Evolutionary conservation across 2,113 vertebrate species (phyloP), one percentile per base, ranked within the genome.

Genomic region (Prolemur simus): DNA sequence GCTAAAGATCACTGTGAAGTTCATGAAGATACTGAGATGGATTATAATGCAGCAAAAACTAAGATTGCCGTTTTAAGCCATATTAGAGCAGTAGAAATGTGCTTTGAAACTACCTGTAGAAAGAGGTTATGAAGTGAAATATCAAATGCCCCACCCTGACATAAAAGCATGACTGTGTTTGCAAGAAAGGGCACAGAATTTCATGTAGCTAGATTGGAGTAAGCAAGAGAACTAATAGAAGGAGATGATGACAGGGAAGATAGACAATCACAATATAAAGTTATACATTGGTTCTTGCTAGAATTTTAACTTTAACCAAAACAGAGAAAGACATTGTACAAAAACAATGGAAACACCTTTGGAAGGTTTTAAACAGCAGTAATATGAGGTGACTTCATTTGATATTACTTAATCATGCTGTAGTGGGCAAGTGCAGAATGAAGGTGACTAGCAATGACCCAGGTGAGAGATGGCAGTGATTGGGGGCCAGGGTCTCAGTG

Each of bases 331-430:
- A 42, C 23, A 73, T 14, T 15, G 12, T 45, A 56, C 12, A 42
- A 27, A 71, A 39, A 39, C 6, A 42, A 12, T 63, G 18, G 10
- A 27, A 63, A 52, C 87, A 78, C 13, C 64, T 15, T 71, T 29
- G 32, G 45, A 68, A 18, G 23, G 6, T 3, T 52, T 74, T 45
- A 32, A 71, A 63, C 14, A 32, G 5, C 14, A 63, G 17, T 63
- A 81, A 95, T 11, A 60, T 58, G 9, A 34, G 23, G 6, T 86
- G 34, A 82, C 18, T 21, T 54, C 56, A 32, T 42, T 96, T 34
- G 52, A 69, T 4, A 34, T 52, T 34, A 2, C 0, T 58, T 52
- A 7, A 27, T 34, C 12, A 49, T n/a, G 2, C 8, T 42, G 2
- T 42, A 13, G 29, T 56, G 3, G 4, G 5, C 11, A 45, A 47